Base-by-base conservation (phyloP, 2,797 vertebrate species). In the Cuniculus paca region DNA sequence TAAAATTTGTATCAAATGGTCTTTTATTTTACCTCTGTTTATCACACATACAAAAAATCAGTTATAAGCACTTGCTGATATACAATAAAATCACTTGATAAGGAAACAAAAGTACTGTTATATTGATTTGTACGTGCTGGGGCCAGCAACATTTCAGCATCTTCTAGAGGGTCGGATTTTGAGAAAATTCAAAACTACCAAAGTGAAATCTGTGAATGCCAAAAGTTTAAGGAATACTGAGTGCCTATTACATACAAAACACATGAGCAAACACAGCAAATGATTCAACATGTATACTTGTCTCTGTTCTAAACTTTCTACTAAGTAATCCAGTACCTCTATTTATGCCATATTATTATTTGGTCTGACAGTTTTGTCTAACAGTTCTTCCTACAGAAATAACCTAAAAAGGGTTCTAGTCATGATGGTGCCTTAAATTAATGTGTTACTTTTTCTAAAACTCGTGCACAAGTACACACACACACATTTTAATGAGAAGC, bases 121-220 rank as follows among this genome's bases (percentile, higher is more conserved):
- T 16, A n/a, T 19, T 58, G 34, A 95, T n/a, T 84, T 42, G 36
- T 39, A 34, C 8, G 17, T 36, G 12, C 45, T 61, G 79, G 39
- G 28, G 92, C 12, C 12, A 74, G 28, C 31, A 60, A 74, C 52
- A 60, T 92, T 50, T 83, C 17, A 82, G 52, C 20, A 39, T n/a
- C 74, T 9, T 86, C 50, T 86, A 78, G 78, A 79, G 36, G 72
- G 56, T 45, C 31, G 11, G 17, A 52, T 79, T 42, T 68, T 63
- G 78, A 14, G 31, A 95, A 95, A 96, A 96, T 63, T 63, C 50
- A 60, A 93, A 97, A 74, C 48, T 31, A 52, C 60, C 84, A 95
- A 90, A 39, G 54, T 90, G 72, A 89, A 83, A 88, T 92, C 52
- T 72, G 26, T 31, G 54, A 90, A 80, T 92, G 58, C 58, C 82